phyloP scores from a whole-genome alignment of 2,888 invertebrate species.

The Eumacrocentrus americanus region DNA sequence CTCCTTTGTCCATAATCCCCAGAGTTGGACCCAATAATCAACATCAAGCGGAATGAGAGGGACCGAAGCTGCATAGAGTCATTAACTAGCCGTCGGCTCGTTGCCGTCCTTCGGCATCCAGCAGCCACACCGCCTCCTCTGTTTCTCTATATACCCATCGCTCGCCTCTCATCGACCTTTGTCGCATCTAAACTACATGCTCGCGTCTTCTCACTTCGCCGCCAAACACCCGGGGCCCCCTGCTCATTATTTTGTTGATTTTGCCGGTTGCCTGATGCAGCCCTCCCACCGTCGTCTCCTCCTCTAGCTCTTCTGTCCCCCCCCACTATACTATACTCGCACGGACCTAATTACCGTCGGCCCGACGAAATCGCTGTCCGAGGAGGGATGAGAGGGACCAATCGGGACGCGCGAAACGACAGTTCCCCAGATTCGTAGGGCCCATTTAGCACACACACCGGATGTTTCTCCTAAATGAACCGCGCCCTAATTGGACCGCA shows the following conservation, averaged over 20 bases:
- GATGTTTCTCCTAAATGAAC: conserved; percentile 42
- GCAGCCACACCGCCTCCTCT: conserved; percentile 29
- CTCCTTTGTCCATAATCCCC: conserved; percentile 18
- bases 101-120: conserved; percentile 44
- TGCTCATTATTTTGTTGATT: conserved; percentile 49
- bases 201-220: conserved; percentile 38
- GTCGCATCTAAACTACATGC: conserved; percentile 25
- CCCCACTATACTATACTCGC: too few relatives aligned
- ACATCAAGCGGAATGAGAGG: conserved; percentile 17
- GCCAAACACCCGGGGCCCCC: conserved; percentile 36
- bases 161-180: conserved; percentile 18
- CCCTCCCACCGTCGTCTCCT: conserved; percentile 28
- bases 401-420: conserved; percentile 30
- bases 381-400: conserved; percentile 23
- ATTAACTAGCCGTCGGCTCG: conserved; percentile 54
- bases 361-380: conserved; percentile 28
- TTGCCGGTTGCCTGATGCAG: conserved; percentile 36
- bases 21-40: too few relatives aligned
- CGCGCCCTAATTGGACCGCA: conserved; percentile 41
- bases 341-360: conserved; percentile 37
- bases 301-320: conserved; percentile 4
- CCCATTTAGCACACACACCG: conserved; percentile 39
- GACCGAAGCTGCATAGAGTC: conserved; percentile 52
- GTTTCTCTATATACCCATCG: conserved; percentile 25
- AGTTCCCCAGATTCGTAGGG: conserved; percentile 27